phyloP scores from a whole-genome alignment of 2,888 invertebrate genomes.

The Mythimna impura region DNA sequence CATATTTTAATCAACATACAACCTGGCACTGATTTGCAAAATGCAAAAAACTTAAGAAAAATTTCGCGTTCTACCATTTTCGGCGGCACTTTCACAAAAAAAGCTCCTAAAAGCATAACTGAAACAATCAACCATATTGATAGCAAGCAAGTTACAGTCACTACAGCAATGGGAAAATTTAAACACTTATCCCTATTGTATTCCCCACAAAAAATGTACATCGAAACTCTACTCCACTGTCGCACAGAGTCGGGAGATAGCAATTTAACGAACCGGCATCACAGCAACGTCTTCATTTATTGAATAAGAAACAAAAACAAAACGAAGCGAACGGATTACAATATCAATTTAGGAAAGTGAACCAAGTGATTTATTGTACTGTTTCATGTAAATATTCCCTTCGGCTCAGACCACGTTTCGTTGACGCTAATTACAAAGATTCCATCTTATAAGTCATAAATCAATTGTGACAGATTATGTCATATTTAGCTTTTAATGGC shows the following conservation, averaged over 20 bases:
- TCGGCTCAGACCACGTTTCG: slow-evolving; percentile 68
- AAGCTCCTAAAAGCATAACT: too few relatives aligned
- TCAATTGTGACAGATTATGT: slow-evolving; percentile 64
- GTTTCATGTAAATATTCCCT: slow-evolving; percentile 84
- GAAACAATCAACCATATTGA: too few relatives aligned
- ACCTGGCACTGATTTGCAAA: too few relatives aligned
- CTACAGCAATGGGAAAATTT: not conserved
- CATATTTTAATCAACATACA: too few relatives aligned
- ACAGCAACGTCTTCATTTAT: slow-evolving; percentile 89
- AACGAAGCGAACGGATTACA: slow-evolving; percentile 85
- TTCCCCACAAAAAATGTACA: slow-evolving; percentile 28
- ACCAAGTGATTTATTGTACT: slow-evolving; percentile 87
- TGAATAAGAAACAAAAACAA: slow-evolving; percentile 85
- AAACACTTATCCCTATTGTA: not conserved
- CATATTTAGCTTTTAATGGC: slow-evolving; percentile 63
- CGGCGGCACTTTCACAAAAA: too few relatives aligned
- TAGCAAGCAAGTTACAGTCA: too few relatives aligned
- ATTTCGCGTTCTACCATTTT: too few relatives aligned
- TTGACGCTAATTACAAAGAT: slow-evolving; percentile 74
- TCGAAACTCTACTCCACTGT: slow-evolving; percentile 64
- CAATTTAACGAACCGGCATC: slow-evolving; percentile 90
- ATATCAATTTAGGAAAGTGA: slow-evolving; percentile 91
- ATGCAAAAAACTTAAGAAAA: too few relatives aligned
- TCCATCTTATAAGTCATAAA: slow-evolving; percentile 53
- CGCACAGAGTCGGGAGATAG: slow-evolving; percentile 78